Conservation (phyloP, 2,888 invertebrate species). For the Callimorpha dominula region DNA sequence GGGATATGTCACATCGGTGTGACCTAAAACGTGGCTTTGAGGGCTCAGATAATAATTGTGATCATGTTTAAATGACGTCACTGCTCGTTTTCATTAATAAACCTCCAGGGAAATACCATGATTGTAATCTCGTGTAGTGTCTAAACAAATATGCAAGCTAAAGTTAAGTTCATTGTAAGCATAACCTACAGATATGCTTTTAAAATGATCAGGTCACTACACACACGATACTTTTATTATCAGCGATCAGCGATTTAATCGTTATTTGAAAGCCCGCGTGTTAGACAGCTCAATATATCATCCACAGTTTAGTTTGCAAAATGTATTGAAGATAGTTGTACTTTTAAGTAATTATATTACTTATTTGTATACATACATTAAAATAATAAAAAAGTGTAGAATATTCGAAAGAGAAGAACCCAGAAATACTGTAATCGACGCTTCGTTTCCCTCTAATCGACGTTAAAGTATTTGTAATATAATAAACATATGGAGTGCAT, state of each 20-base stretch:
- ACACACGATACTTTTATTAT: neutral
- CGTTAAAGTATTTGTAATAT: too few relatives aligned
- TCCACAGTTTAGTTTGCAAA: neutral
- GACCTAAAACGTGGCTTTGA: conserved; percentile 1
- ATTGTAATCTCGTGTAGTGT: neutral
- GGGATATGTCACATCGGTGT: conserved; percentile 5
- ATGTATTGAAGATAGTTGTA: neutral
- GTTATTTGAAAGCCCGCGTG: neutral
- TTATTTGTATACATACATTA: too few relatives aligned
- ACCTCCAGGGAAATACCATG: conserved; percentile 1
- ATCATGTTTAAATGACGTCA: conserved; percentile 23
- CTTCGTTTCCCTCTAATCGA: too few relatives aligned
- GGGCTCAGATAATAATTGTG: conserved; percentile 15
- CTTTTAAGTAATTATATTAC: neutral
- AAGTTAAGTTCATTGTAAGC: neutral
- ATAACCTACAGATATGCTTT: neutral
- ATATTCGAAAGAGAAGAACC: too few relatives aligned
- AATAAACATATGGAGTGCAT: too few relatives aligned
- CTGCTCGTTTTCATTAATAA: conserved; percentile 23
- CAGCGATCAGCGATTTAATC: neutral
- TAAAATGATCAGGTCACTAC: neutral
- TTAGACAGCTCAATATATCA: neutral
- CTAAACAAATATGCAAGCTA: neutral
- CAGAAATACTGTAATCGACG: too few relatives aligned
- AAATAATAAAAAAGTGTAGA: too few relatives aligned